Conservation (phyloP, 2,888 invertebrate genomes). For the Myathropa florea region DNA sequence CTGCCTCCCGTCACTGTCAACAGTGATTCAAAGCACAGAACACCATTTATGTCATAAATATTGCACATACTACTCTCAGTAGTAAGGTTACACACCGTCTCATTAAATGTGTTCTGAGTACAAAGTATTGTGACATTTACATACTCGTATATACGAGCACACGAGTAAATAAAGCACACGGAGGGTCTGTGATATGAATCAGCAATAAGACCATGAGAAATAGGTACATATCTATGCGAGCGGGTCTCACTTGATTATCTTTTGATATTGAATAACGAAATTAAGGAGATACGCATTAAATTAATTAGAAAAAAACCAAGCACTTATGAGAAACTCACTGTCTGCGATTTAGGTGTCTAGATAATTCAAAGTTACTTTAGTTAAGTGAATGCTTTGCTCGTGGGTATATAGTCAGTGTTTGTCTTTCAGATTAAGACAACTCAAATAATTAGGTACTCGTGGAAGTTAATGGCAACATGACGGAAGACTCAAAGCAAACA, state of each 20-base stretch:
- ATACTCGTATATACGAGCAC: not conserved
- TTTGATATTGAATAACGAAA: not conserved
- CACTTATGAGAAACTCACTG: not conserved
- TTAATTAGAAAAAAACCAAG: not conserved
- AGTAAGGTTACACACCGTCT: not conserved
- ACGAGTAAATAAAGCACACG: not conserved
- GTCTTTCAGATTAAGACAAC: not conserved
- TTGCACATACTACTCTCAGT: constrained; percentile 22
- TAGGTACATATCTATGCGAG: not conserved
- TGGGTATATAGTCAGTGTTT: not conserved
- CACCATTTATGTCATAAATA: constrained; percentile 43
- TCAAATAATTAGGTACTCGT: not conserved
- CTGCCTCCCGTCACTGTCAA: constrained; percentile 1
- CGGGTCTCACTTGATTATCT: not conserved
- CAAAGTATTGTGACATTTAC: not conserved
- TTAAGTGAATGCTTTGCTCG: not conserved
- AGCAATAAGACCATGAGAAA: not conserved
- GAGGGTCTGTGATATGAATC: not conserved
- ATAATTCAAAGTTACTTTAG: not conserved
- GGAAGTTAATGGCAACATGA: not conserved
- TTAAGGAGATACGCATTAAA: not conserved
- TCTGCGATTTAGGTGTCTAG: not conserved
- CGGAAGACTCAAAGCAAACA: not conserved
- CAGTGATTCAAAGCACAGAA: constrained; percentile 15
- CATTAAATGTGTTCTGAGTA: constrained; percentile 4